Conservation (phyloP, 2,888 invertebrate species). For the Trichopria drosophilae region DNA sequence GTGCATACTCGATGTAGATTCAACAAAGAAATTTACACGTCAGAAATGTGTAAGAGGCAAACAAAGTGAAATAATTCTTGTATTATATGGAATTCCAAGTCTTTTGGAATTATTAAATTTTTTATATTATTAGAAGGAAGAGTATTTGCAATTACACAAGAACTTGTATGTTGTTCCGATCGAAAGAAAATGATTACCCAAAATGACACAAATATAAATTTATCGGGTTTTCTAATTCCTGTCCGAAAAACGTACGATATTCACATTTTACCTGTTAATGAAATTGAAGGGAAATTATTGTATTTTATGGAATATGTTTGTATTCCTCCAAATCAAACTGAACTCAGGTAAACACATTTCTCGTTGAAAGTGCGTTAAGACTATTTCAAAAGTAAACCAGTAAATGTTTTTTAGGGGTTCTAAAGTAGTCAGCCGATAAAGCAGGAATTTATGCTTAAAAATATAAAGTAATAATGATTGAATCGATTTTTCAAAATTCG, state of each 20-base stretch:
- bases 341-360: too few relatives aligned
- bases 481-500: too few relatives aligned
- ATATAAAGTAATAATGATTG: too few relatives aligned
- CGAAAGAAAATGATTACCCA: not conserved
- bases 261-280: not conserved
- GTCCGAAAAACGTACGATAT: not conserved
- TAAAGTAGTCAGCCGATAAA: too few relatives aligned
- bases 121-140: not conserved
- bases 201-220: not conserved
- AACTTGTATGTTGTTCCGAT: not conserved
- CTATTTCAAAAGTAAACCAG: too few relatives aligned
- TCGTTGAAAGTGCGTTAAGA: too few relatives aligned
- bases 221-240: not conserved
- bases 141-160: not conserved
- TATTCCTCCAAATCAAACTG: too few relatives aligned
- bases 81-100: constrained; percentile 1
- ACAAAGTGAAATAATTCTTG: constrained; percentile 4
- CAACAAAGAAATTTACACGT: not conserved
- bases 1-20: not conserved
- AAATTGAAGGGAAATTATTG: constrained; percentile 2
- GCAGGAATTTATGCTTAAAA: too few relatives aligned
- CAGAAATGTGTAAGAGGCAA: constrained; percentile 4
- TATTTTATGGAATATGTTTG: too few relatives aligned
- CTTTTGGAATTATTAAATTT: constrained; percentile 5
- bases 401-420: too few relatives aligned